phyloP scores from a whole-genome alignment of 2,113 vertebrate species.

The Vulpes ferrilata region DNA sequence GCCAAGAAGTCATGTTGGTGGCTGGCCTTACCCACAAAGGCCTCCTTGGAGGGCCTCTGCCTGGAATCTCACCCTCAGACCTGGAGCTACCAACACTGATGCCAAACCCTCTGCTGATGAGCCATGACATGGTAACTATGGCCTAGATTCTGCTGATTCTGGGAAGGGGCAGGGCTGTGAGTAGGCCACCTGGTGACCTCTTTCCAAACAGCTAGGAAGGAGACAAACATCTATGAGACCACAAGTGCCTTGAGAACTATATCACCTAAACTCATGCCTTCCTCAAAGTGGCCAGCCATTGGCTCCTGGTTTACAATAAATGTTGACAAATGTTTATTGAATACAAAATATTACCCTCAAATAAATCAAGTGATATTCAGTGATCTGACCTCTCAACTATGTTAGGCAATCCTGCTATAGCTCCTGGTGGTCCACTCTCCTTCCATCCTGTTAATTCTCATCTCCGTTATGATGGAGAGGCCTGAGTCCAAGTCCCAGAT shows the following conservation, averaged over 20 bases:
- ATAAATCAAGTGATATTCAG: background rate
- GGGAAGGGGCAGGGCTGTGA: background rate
- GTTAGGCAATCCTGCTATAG: background rate
- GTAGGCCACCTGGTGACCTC: background rate
- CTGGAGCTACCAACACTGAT: background rate
- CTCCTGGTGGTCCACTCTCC: background rate
- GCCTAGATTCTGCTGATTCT: rapidly evolving
- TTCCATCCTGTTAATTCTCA: background rate
- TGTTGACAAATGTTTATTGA: background rate
- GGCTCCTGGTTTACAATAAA: background rate
- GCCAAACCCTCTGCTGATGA: background rate
- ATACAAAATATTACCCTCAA: background rate
- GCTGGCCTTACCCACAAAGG: background rate
- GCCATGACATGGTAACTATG: background rate
- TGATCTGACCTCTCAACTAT: background rate
- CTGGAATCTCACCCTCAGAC: background rate
- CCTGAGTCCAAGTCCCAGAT: background rate
- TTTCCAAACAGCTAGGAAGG: background rate
- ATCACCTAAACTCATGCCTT: rapidly evolving
- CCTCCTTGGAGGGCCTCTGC: background rate
- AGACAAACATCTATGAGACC: background rate
- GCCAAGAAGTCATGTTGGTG: background rate
- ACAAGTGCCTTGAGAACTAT: background rate
- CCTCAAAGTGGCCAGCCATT: no score
- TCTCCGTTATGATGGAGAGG: background rate